Percentiles rank a stretch among this genome's conserved stretches.
Evolutionary conservation across 2,113 vertebrate genomes (phyloP).

Genomic region (Hystrix cristata): DNA sequence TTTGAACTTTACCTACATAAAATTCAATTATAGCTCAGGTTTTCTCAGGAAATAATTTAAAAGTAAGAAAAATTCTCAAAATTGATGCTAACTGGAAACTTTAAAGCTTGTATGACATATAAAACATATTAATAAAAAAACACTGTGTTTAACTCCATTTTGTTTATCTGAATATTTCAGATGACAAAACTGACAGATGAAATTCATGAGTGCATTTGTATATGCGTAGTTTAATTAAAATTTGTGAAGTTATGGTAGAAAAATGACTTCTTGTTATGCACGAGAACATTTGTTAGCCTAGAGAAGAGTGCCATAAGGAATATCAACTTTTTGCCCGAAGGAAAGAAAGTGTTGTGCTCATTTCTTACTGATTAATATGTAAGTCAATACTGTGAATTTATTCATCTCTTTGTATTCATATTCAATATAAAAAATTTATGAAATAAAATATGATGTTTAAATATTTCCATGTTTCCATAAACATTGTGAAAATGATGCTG

Average conservation of each 20-base stretch:
- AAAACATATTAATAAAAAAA: neutral
- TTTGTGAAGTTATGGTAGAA: neutral
- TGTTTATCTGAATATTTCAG: neutral
- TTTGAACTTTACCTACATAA: neutral
- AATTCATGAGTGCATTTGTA: neutral
- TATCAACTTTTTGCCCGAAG: constrained; percentile 13
- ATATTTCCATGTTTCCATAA: constrained; percentile 35
- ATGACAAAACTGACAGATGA: neutral
- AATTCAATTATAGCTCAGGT: neutral
- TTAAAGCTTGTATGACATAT: neutral
- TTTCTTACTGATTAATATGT: neutral
- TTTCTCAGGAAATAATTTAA: neutral
- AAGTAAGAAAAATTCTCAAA: neutral
- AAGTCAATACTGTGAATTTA: neutral
- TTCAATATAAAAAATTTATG: neutral
- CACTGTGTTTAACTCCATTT: neutral
- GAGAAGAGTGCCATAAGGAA: neutral
- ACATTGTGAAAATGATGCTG: neutral
- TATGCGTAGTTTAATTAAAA: constrained; percentile 20
- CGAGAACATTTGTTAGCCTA: neutral
- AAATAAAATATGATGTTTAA: constrained; percentile 33
- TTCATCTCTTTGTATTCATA: constrained; percentile 46
- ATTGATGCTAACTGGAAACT: neutral
- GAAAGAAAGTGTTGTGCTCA: neutral
- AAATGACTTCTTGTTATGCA: neutral